Base-by-base conservation (phyloP, 2,888 invertebrate species). In the Eristalis intricaria region DNA sequence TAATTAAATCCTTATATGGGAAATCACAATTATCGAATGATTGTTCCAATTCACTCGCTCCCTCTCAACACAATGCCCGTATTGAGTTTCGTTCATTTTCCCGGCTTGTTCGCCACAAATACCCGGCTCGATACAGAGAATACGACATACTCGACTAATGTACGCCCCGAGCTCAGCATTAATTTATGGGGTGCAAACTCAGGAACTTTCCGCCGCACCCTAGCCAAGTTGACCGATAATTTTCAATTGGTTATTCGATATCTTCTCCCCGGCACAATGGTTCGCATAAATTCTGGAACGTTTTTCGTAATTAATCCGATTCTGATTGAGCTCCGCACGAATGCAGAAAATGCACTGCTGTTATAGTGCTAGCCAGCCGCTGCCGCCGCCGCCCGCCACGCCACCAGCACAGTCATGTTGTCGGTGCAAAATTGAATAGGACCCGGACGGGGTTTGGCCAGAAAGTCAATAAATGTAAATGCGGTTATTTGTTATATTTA, bases 301-400 rank as follows among this genome's bases (percentile, higher is more conserved):
- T 64, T 81, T 74, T 75, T 69, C 81, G 75, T 75, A 81, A 81
- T 81, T 81, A 81, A 81, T 75, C 80, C 68, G 66, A 80, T 80
- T 80, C 69, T 56, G 80, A 69, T 69, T 66, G 60, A 69, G 68
- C 56, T 23, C 38, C 38, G 69, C 74, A 63, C 74, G 68, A 74
- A 19, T 61, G 66, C 50, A 68, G 61, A 50, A 56, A 73, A 63
- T 50, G 38, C 43, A 71, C 23, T 19, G 32, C 10, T 32, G 32
- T 32, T 32, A 32, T 32, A 32, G 32, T 32, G 32, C 10, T 4
- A 29, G 10, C 32, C 32, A n/a, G n/a, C n/a, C n/a, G n/a, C n/a
- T n/a, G n/a, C n/a, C n/a, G n/a, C n/a, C n/a, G n/a, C 13, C 29
- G 13, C 35, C 13, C 10, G 10, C 26, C 15, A 26, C 19, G 32